A percentile compares a stretch with the other conserved stretches of the same genome.
Evolutionary conservation across 2,113 vertebrate species (phyloP).

Genomic region (Microtus pennsylvanicus): DNA sequence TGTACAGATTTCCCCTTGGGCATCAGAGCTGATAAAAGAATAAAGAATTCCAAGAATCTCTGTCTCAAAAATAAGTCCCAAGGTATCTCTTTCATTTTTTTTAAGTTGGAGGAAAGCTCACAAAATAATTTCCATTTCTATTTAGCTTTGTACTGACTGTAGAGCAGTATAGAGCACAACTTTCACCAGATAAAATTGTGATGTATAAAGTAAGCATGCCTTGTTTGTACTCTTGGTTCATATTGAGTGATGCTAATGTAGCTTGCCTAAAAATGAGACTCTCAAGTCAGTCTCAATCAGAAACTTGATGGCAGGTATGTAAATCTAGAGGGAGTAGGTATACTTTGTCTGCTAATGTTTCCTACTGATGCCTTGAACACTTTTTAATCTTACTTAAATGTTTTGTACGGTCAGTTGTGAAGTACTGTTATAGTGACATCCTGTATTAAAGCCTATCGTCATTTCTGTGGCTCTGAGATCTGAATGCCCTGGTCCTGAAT

Average conservation of each 20-base stretch:
- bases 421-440: neutral
- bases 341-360: neutral
- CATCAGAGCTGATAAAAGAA: conserved; percentile 79
- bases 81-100: conserved; percentile 69
- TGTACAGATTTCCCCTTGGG: conserved; percentile 78
- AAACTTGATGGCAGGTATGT: neutral
- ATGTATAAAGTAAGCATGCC: neutral
- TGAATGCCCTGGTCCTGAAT: neutral
- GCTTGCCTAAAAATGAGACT: conserved; percentile 23
- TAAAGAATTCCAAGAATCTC: conserved; percentile 75
- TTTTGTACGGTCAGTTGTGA: neutral
- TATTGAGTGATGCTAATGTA: conserved; percentile 21
- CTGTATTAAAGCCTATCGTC: neutral
- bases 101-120: conserved; percentile 59
- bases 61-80: conserved; percentile 79
- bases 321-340: conserved; percentile 8
- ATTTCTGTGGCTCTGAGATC: neutral
- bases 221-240: conserved; percentile 41
- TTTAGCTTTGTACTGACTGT: conserved; percentile 68
- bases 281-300: neutral
- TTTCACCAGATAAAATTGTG: conserved; percentile 59
- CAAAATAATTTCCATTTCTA: conserved; percentile 77
- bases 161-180: neutral
- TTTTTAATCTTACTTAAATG: neutral
- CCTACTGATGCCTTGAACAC: neutral